These are phyloP conservation scores for Heteromurus nitidus DNA, from an alignment of 2,888 invertebrate genomes.

Conservation along the genomic window DNA sequence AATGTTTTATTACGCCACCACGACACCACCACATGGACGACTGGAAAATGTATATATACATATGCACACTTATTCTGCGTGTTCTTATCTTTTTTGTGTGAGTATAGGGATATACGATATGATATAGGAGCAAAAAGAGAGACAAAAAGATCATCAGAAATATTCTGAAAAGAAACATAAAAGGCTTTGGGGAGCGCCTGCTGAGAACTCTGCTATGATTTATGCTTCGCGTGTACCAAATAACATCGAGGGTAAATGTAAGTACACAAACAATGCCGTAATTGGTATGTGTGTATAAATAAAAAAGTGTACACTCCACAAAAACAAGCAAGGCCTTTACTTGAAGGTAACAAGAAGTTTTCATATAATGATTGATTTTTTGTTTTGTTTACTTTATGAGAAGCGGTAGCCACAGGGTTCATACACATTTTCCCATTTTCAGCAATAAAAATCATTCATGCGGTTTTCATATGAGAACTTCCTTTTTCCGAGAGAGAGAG, in stretches of 20 bases:
- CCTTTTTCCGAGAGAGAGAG: conserved; percentile 20
- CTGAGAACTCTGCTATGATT: conserved; percentile 52
- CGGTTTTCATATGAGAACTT: conserved; percentile 10
- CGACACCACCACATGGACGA: conserved; percentile 2
- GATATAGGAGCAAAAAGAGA: too few species aligned
- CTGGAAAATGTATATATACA: conserved; percentile 28
- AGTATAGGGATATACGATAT: too few species aligned
- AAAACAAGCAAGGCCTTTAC: conserved; percentile 13
- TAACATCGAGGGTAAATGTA: neutral
- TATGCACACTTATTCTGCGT: neutral
- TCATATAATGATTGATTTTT: conserved; percentile 41
- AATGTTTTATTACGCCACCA: conserved; percentile 55
- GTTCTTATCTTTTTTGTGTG: conserved; percentile 35
- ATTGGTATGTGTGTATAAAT: conserved; percentile 1
- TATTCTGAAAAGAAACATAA: conserved; percentile 26
- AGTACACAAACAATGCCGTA: neutral
- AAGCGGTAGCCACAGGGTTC: neutral
- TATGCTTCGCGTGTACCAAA: conserved; percentile 27
- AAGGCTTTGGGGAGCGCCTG: conserved; percentile 31
- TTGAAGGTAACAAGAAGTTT: conserved; percentile 15
- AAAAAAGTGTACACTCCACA: too few species aligned
- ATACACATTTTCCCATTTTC: conserved; percentile 16
- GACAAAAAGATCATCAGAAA: conserved; percentile 37
- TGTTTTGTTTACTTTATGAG: conserved; percentile 3
- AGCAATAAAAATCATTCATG: conserved; percentile 32